Conservation (phyloP, 2,797 vertebrate genomes). For the Siniperca undulata region DNA sequence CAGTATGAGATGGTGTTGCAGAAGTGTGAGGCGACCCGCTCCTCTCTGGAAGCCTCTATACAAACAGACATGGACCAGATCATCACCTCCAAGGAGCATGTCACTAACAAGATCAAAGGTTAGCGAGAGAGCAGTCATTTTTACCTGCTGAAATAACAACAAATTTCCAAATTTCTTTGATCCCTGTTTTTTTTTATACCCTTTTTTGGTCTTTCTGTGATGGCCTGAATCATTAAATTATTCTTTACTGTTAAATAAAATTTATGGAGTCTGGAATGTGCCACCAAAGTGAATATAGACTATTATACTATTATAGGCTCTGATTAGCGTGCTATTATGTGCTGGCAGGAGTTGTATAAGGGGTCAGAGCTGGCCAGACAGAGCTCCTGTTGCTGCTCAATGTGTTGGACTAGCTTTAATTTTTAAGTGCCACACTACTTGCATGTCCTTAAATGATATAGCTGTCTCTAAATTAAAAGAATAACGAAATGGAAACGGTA, state of each 20-base stretch:
- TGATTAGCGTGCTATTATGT: not conserved
- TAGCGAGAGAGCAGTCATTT: not conserved
- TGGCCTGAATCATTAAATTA: not conserved
- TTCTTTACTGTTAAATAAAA: not conserved
- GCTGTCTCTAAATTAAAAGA: too few species aligned
- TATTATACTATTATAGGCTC: not conserved
- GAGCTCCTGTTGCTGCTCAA: not conserved
- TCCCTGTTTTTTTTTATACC: not conserved
- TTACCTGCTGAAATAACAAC: not conserved
- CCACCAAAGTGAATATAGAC: not conserved
- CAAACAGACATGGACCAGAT: conserved; percentile 98
- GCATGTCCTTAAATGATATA: too few species aligned
- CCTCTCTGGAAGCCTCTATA: conserved; percentile 89
- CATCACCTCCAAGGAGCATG: conserved; percentile 95
- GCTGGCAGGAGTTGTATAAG: not conserved
- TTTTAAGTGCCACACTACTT: too few species aligned
- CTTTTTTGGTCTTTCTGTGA: not conserved
- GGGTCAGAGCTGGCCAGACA: too few species aligned
- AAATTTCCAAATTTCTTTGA: too few species aligned
- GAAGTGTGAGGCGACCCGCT: conserved; percentile 84
- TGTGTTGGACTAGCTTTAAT: not conserved
- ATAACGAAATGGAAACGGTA: too few species aligned
- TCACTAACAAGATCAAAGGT: conserved; percentile 92
- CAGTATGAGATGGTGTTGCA: conserved; percentile 84
- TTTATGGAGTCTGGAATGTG: not conserved